A percentile compares a stretch with the other conserved stretches of the same genome.
These are phyloP conservation scores for Castor canadensis DNA, from an alignment of 2,113 vertebrate genomes.

Conservation along the genomic window DNA sequence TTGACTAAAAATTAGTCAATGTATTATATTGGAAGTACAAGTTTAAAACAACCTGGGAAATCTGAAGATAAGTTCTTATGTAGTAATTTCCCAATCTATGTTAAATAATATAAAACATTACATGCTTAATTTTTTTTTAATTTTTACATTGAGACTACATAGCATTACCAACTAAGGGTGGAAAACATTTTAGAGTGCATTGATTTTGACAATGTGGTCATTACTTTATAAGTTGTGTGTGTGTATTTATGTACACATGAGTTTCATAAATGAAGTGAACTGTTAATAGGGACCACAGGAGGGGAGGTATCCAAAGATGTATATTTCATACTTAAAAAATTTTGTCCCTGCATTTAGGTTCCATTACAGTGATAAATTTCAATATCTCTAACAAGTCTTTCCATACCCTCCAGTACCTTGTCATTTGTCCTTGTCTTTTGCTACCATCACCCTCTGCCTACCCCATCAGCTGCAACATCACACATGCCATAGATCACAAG, in stretches of 20 bases:
- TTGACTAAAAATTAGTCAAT: neutral
- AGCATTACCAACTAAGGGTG: neutral
- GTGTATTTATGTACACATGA: neutral
- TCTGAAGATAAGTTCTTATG: neutral
- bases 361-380: neutral
- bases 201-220: neutral
- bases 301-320: neutral
- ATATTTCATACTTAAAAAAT: neutral
- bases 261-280: neutral
- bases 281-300: neutral
- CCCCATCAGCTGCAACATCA: neutral
- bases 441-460: neutral
- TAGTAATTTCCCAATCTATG: neutral
- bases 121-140: neutral
- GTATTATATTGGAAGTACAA: neutral
- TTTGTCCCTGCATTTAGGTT: neutral
- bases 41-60: conserved; percentile 17
- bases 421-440: neutral
- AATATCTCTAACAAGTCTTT: neutral
- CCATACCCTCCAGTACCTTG: too few species aligned
- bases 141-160: neutral
- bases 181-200: neutral
- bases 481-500: accelerated
- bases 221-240: neutral
- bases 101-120: neutral